phyloP scores from a whole-genome alignment of 30 jellyfish, hydroid and myxozoan species.

The Hydractinia echinata region DNA sequence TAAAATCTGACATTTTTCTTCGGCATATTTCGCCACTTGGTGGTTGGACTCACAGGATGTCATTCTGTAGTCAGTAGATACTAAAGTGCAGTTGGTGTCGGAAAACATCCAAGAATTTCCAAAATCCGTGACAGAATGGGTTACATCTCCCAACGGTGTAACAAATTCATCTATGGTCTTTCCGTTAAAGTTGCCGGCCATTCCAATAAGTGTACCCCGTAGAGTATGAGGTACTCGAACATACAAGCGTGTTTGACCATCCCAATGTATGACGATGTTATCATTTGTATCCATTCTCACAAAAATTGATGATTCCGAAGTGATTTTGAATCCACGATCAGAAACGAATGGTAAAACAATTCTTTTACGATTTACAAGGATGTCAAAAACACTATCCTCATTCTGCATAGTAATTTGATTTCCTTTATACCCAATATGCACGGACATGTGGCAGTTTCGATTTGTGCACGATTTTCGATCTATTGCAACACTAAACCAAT shows the following conservation, averaged over 20 bases:
- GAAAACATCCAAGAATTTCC: conserved; percentile 75
- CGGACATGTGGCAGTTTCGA: conserved; percentile 36
- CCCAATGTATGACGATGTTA: conserved; percentile 51
- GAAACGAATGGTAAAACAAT: conserved; percentile 41
- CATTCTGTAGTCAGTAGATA: conserved; percentile 6
- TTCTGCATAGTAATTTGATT: conserved; percentile 31
- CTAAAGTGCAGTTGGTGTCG: conserved; percentile 14
- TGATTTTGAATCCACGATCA: conserved; percentile 18
- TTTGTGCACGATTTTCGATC: conserved; percentile 36
- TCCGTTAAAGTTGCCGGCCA: conserved; percentile 75
- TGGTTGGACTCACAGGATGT: conserved; percentile 40
- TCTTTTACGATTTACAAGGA: conserved; percentile 38
- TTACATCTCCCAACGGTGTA: conserved; percentile 56
- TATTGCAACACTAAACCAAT: conserved; percentile 17
- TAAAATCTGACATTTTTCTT: conserved; percentile 51
- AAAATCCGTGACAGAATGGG: conserved; percentile 55
- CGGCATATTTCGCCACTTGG: conserved; percentile 70
- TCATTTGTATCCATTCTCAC: conserved; percentile 37
- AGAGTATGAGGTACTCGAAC: conserved; percentile 43
- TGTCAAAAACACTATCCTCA: conserved; percentile 24
- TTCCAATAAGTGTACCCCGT: conserved; percentile 50
- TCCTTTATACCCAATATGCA: conserved; percentile 25
- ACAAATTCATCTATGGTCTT: conserved; percentile 67
- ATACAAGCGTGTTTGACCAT: conserved; percentile 45
- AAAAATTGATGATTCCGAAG: conserved; percentile 40